phyloP scores from a whole-genome alignment of 2,888 invertebrate species.

The Chromoteleia sp. region DNA sequence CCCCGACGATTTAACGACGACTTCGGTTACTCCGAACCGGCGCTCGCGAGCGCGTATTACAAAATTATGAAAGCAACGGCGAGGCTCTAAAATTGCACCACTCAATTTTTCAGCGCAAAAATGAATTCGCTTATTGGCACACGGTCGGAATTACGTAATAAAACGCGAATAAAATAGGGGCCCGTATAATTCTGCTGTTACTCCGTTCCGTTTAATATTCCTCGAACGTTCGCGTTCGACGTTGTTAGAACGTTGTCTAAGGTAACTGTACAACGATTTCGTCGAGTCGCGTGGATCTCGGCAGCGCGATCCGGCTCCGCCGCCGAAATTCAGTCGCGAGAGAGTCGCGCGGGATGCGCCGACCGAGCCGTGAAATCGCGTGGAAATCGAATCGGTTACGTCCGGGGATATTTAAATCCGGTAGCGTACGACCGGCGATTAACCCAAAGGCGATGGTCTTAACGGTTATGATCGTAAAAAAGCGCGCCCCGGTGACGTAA shows the following conservation, averaged over 20 bases:
- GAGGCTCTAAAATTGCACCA: too few relatives aligned
- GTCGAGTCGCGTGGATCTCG: neutral
- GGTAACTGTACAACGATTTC: conserved; percentile 34
- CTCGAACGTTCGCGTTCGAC: conserved; percentile 12
- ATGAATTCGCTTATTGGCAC: neutral
- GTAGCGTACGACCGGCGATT: conserved; percentile 8
- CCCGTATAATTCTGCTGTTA: conserved; percentile 28
- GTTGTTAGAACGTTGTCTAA: conserved; percentile 33
- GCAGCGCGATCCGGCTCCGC: too few relatives aligned
- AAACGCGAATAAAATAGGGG: conserved; percentile 7
- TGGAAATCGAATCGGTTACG: conserved; percentile 4
- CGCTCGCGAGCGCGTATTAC: too few relatives aligned
- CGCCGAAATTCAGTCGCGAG: neutral
- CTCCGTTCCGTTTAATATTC: conserved; percentile 27
- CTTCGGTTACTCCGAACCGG: too few relatives aligned
- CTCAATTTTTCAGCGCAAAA: too few relatives aligned
- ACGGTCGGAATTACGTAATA: conserved; percentile 12
- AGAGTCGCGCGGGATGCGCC: neutral
- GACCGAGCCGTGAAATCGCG: neutral
- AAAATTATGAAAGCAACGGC: too few relatives aligned
- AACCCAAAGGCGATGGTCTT: conserved; percentile 2
- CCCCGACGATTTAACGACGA: too few relatives aligned
- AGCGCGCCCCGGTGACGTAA: conserved; percentile 16
- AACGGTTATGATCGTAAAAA: conserved; percentile 20
- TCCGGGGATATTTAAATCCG: conserved; percentile 12